Evolutionary conservation across 2,797 vertebrate species (phyloP).

Genomic region (Gallinago solitaria): DNA sequence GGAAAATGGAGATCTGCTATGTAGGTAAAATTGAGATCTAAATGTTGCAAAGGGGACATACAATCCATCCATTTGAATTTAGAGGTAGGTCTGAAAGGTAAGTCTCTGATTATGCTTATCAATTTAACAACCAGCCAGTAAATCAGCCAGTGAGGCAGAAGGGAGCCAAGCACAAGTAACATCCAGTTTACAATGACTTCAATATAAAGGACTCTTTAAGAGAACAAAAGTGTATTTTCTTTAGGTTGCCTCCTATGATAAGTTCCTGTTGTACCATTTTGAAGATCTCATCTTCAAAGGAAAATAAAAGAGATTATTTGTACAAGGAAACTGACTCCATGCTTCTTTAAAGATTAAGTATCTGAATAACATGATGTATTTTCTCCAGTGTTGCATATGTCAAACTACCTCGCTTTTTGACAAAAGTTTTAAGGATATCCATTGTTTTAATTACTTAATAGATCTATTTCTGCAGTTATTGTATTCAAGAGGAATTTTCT

Average conservation of each 20-base stretch:
- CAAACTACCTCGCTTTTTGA: not conserved
- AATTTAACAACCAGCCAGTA: not conserved
- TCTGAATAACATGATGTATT: not conserved
- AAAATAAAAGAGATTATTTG: not conserved
- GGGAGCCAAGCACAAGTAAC: not conserved
- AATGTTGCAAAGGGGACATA: not conserved
- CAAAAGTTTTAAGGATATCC: not conserved
- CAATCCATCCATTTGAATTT: not conserved
- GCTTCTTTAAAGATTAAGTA: not conserved
- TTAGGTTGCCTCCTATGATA: not conserved
- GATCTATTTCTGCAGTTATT: not conserved
- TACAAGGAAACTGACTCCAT: not conserved
- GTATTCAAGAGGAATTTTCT: not conserved
- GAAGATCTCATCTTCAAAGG: not conserved
- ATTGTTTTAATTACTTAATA: not conserved
- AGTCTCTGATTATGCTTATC: not conserved
- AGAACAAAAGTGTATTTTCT: not conserved
- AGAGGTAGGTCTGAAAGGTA: not conserved
- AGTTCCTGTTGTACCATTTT: not conserved
- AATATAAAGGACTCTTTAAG: not conserved
- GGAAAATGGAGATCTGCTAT: not conserved
- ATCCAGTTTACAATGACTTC: not conserved
- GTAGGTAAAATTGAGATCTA: not conserved
- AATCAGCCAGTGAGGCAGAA: not conserved
- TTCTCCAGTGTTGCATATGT: not conserved